A percentile compares a stretch with the other conserved stretches of the same genome.
Evolutionary conservation across 2,888 invertebrate species (phyloP).

Genomic region (Fragum sueziense): DNA sequence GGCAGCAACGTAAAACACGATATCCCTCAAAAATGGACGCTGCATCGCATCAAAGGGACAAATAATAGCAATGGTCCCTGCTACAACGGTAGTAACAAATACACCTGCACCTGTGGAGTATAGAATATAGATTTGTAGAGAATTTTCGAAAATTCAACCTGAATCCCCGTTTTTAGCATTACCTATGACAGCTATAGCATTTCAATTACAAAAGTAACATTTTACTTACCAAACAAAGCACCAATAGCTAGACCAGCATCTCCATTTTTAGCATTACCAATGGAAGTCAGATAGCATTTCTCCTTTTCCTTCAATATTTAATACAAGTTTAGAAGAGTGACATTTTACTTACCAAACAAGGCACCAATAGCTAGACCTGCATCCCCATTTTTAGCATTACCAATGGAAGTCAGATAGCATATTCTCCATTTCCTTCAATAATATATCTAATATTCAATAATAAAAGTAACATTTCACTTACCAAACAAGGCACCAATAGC

Average conservation of each 20-base stretch:
- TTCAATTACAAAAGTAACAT: conserved; percentile 86
- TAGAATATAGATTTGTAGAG: too few relatives aligned
- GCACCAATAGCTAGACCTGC: conserved; percentile 81
- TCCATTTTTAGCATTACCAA: conserved; percentile 62
- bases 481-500: conserved; percentile 81
- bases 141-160: too few relatives aligned
- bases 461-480: conserved; percentile 84
- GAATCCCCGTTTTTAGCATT: conserved; percentile 81
- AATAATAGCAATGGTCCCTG: conserved; percentile 85
- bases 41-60: conserved; percentile 84
- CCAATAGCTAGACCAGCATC: conserved; percentile 82
- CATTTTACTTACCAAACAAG: conserved; percentile 74
- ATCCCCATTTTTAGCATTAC: conserved; percentile 81
- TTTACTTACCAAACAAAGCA: conserved; percentile 78
- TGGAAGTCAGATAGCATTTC: conserved; percentile 87
- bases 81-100: conserved; percentile 86
- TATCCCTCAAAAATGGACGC: conserved; percentile 84
- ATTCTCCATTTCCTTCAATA: conserved; percentile 86
- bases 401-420: too few relatives aligned
- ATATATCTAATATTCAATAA: conserved; percentile 88
- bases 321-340: conserved; percentile 86
- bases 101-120: conserved; percentile 86
- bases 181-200: conserved; percentile 49
- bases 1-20: conserved; percentile 84
- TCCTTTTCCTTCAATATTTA: conserved; percentile 89